phyloP scores from a whole-genome alignment of 2,888 invertebrate species.

The Ophion obscuratus region DNA sequence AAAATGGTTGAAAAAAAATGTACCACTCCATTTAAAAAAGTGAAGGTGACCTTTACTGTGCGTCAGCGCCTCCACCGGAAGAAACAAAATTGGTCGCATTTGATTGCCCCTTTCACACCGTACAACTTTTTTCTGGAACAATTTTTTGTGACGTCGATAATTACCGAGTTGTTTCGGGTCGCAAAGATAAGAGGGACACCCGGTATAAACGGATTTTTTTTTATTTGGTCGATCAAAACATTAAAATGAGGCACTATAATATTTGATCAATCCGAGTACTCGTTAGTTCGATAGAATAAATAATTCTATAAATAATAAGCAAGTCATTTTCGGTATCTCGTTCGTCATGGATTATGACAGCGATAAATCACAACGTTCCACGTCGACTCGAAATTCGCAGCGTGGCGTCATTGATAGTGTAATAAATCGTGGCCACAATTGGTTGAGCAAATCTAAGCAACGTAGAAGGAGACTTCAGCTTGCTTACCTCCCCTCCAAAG shows the following conservation, averaged over 20 bases:
- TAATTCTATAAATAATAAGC: not conserved
- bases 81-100: no score
- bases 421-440: not conserved
- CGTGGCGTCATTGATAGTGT: not conserved
- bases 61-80: no score
- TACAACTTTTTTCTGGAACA: no score
- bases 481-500: conserved; percentile 83
- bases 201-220: no score
- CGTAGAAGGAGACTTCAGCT: not conserved
- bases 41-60: no score
- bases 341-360: no score
- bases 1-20: no score
- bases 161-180: no score
- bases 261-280: not conserved
- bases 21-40: no score
- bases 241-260: not conserved
- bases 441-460: not conserved
- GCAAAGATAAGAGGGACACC: no score
- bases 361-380: not conserved
- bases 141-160: no score
- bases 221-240: not conserved
- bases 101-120: no score
- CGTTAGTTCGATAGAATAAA: not conserved
- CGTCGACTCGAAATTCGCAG: not conserved
- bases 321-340: not conserved